Evolutionary conservation across 2,797 vertebrate genomes (phyloP), one percentile per base, ranked within the genome.

Genomic region (Sciurus carolinensis): DNA sequence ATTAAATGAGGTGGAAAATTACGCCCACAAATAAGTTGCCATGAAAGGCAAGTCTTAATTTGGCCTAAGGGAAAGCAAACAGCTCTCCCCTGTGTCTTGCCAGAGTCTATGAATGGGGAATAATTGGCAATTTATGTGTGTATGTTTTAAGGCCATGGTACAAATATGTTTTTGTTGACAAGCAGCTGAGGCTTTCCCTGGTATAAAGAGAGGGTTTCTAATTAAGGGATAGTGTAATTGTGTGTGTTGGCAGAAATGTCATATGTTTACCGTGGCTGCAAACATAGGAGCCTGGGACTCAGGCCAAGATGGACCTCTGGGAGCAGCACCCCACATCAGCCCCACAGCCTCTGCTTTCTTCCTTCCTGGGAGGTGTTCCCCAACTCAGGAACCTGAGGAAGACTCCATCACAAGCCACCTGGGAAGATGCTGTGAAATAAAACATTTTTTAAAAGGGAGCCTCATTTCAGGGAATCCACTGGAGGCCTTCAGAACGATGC

Each of bases 1-100:
- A 97, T 97, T 97, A 98, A 98, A 97, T 97, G 97, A 98, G 97
- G 96, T 97, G 97, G 97, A 98, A 97, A 98, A 98, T 97, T 97
- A 98, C 97, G 94, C 94, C 57, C 0, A 36, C 80, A 96, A 97
- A 93, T 97, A 97, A 97, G 93, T 97, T 97, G 96, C 97, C 96
- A 80, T 96, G 97, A 97, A 97, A 97, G 96, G 96, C 87, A 82
- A 94, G 72, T 91, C 96, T 97, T 98, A 97, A 98, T 98, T 95
- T 96, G 94, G 96, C 96, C 97, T 87, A 90, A 96, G 96, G 97
- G 93, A 97, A 96, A 97, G 97, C 96, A 97, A 97, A 98, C 91
- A 97, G 57, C 91, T 79, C n/a, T 67, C 47, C 14, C 36, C 47
- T 59, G 30, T 54, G 88, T 94, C 97, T 95, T 97, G 96, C 97